Percentiles rank a stretch among this genome's conserved stretches.
phyloP scores from a whole-genome alignment of 2,888 invertebrate genomes.

The Sinodicranocentrus sp. region DNA sequence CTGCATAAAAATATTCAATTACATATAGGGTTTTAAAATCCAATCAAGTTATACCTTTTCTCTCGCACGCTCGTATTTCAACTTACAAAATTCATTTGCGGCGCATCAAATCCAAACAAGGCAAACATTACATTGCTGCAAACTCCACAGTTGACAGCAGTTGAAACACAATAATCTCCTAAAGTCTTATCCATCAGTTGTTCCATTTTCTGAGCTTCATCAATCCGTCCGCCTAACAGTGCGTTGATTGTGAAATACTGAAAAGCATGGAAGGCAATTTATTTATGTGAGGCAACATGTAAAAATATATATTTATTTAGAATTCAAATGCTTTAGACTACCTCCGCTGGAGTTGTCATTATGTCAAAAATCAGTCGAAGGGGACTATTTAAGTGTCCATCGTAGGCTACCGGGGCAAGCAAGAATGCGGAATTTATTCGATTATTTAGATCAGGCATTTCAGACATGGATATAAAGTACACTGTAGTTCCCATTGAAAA shows the following conservation, averaged over 20 bases:
- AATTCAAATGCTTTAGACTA: neutral
- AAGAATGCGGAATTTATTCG: slow-evolving; percentile 9
- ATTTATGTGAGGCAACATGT: neutral
- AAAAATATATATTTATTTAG: too few relatives aligned
- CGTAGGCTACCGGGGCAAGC: slow-evolving; percentile 13
- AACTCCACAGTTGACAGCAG: slow-evolving; percentile 10
- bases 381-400: neutral
- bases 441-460: slow-evolving; percentile 4
- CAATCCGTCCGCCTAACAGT: neutral
- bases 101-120: slow-evolving; percentile 17
- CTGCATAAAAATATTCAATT: slow-evolving; percentile 3
- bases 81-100: slow-evolving; percentile 41
- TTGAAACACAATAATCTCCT: slow-evolving; percentile 16
- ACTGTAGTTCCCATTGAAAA: slow-evolving; percentile 43
- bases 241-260: neutral
- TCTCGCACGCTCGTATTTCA: neutral
- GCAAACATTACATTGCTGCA: slow-evolving; percentile 18
- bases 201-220: neutral
- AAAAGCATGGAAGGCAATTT: neutral
- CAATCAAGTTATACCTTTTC: neutral
- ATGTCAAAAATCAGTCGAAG: neutral
- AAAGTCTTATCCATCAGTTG: neutral
- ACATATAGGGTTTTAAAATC: neutral
- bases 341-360: neutral
- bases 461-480: slow-evolving; percentile 10